phyloP scores from a whole-genome alignment of 2,888 invertebrate genomes.

The Ectemnius cavifrons region DNA sequence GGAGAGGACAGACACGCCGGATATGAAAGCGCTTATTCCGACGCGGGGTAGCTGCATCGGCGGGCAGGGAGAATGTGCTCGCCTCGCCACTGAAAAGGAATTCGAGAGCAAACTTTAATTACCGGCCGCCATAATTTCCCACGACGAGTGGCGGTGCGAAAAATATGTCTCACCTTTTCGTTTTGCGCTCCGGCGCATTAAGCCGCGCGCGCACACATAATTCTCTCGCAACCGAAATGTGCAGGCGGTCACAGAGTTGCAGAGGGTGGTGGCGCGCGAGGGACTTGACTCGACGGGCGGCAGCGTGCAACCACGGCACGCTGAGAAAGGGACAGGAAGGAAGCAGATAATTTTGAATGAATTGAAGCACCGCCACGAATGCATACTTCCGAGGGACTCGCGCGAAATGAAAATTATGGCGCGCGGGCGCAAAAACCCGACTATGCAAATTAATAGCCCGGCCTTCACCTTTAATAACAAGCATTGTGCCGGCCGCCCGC shows the following conservation, averaged over 20 bases:
- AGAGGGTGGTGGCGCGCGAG: neutral
- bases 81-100: conserved; percentile 25
- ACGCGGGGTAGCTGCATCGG: too few species aligned
- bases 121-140: conserved; percentile 57
- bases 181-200: conserved; percentile 53
- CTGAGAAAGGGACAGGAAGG: conserved; percentile 61
- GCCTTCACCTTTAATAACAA: conserved; percentile 6
- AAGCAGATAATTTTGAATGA: conserved; percentile 61
- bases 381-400: conserved; percentile 21
- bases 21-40: too few species aligned
- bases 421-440: conserved; percentile 25
- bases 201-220: conserved; percentile 58
- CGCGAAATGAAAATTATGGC: conserved; percentile 31
- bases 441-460: conserved; percentile 10
- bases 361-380: conserved; percentile 51
- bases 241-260: conserved; percentile 50
- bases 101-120: conserved; percentile 54
- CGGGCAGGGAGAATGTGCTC: too few species aligned
- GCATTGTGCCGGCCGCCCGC: neutral
- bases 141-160: conserved; percentile 60
- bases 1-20: too few species aligned
- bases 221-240: conserved; percentile 55
- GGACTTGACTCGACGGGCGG: too few species aligned
- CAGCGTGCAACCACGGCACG: conserved; percentile 36
- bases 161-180: conserved; percentile 61